phyloP scores from a whole-genome alignment of 2,113 vertebrate species.

The Neoarius graeffei region DNA sequence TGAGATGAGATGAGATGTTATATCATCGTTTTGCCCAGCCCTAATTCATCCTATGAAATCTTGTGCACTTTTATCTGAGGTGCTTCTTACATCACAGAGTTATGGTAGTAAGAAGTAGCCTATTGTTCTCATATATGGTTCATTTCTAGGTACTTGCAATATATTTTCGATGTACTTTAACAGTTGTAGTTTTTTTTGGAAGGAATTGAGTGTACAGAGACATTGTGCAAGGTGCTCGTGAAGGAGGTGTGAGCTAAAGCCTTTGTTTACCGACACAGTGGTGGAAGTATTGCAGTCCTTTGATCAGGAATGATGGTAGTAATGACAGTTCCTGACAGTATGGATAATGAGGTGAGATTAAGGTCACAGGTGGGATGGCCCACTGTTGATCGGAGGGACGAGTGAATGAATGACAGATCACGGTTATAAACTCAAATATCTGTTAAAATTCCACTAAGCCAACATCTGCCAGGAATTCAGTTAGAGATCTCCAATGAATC shows the following conservation, averaged over 20 bases:
- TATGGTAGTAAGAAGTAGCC: neutral
- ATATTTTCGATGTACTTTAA: neutral
- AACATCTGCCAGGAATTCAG: constrained; percentile 51
- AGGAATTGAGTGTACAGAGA: neutral
- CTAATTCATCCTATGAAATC: neutral
- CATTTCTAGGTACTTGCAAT: neutral
- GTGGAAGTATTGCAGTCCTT: neutral
- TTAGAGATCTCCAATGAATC: constrained; percentile 27
- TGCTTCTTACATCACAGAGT: neutral
- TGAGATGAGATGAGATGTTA: too few relatives aligned
- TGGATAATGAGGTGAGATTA: constrained; percentile 37
- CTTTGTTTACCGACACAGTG: neutral
- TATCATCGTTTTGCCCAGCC: neutral
- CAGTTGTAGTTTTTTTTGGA: neutral
- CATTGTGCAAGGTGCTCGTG: too few relatives aligned
- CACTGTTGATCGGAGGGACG: constrained; percentile 17
- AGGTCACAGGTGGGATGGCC: neutral
- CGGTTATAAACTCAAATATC: neutral
- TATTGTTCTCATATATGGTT: neutral
- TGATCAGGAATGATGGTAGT: neutral
- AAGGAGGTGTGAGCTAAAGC: neutral
- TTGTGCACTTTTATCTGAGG: neutral
- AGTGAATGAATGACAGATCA: constrained; percentile 33
- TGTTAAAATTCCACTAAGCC: constrained; percentile 37
- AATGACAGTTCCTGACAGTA: neutral